Evolutionary conservation across 2,797 vertebrate genomes (phyloP).

Genomic region (Tamandua tetradactyla): DNA sequence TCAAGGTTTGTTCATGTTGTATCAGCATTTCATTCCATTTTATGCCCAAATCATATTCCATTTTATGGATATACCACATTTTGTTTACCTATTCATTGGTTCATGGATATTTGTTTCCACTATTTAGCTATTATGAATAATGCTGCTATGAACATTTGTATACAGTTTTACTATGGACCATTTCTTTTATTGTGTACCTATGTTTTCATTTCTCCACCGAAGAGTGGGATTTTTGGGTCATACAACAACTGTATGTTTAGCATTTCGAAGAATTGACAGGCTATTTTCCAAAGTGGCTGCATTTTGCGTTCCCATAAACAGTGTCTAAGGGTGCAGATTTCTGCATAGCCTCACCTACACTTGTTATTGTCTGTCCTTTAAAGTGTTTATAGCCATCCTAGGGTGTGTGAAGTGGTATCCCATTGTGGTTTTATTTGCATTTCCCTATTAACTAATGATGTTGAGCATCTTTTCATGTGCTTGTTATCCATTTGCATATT

Average conservation of each 20-base stretch:
- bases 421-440: constrained; percentile 9
- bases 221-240: not conserved
- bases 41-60: not conserved
- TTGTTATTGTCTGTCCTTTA: not conserved
- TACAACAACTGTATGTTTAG: not conserved
- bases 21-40: not conserved
- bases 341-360: not conserved
- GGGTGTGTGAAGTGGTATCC: not conserved
- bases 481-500: not conserved
- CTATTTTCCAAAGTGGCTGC: not conserved
- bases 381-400: not conserved
- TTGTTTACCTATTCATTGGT: not conserved
- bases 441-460: not conserved
- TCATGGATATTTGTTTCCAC: not conserved
- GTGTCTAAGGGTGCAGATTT: not conserved
- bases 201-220: not conserved
- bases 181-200: not conserved
- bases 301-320: not conserved
- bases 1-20: not conserved
- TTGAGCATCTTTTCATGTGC: not conserved
- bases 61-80: not conserved
- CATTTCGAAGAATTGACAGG: not conserved
- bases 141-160: not conserved
- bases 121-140: not conserved
- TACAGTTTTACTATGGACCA: no score